These are phyloP conservation scores for Pristionchus entomophagus DNA, from an alignment of 2,888 invertebrate genomes.

Conservation along the genomic window DNA sequence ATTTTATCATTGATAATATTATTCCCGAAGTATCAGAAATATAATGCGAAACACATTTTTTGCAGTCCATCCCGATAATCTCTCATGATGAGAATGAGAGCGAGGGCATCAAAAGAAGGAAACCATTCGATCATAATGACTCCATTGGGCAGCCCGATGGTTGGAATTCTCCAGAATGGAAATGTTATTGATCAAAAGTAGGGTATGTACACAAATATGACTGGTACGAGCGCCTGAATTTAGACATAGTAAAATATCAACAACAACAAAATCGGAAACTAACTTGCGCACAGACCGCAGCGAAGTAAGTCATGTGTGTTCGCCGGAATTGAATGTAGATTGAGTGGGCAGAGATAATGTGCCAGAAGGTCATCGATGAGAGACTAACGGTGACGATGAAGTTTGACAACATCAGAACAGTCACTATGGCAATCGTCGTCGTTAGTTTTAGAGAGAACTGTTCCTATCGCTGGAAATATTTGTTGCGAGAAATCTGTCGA, in stretches of 20 bases:
- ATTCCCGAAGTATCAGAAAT: too few species aligned
- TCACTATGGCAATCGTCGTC: neutral
- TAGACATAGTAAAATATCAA: too few species aligned
- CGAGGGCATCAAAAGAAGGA: neutral
- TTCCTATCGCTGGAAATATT: neutral
- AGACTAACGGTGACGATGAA: neutral
- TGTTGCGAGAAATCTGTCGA: neutral
- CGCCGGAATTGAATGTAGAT: neutral
- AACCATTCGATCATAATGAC: neutral
- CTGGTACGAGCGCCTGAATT: neutral
- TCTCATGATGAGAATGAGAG: neutral
- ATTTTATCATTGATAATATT: too few species aligned
- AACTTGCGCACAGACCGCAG: neutral
- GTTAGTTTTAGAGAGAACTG: neutral
- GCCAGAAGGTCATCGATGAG: neutral
- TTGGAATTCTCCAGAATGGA: neutral
- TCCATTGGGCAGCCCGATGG: neutral
- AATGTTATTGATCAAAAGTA: neutral
- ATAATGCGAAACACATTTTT: too few species aligned
- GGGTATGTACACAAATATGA: neutral
- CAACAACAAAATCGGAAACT: neutral
- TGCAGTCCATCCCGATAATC: neutral
- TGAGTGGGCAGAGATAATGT: neutral
- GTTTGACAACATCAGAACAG: neutral
- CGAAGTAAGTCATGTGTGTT: neutral